phyloP scores from a whole-genome alignment of 2,797 vertebrate genomes.

The Myotis findleyi region DNA sequence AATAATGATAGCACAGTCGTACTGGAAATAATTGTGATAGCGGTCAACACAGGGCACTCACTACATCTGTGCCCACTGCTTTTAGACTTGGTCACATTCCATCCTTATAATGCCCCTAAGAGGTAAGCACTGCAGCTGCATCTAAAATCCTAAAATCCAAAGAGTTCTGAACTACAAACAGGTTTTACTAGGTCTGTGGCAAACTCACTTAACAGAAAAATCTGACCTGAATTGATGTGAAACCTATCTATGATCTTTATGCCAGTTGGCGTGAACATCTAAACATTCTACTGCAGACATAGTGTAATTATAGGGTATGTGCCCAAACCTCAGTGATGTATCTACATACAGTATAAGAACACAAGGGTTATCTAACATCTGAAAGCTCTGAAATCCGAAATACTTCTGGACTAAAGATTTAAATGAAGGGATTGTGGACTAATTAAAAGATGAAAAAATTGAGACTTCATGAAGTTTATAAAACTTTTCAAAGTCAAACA shows the following conservation, averaged over 20 bases:
- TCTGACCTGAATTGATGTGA: not conserved
- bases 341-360: not conserved
- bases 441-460: not conserved
- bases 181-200: not conserved
- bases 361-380: not conserved
- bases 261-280: not conserved
- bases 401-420: not conserved
- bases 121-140: not conserved
- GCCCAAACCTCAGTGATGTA: not conserved
- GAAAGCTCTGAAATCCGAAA: slow-evolving; percentile 38
- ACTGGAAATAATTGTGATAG: not conserved
- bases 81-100: not conserved
- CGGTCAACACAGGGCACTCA: not conserved
- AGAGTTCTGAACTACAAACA: not conserved
- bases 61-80: not conserved
- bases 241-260: not conserved
- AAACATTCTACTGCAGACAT: not conserved
- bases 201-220: not conserved
- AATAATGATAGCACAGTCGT: no score
- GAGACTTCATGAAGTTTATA: not conserved
- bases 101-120: not conserved
- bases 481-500: not conserved
- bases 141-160: not conserved
- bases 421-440: not conserved
- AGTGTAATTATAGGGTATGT: not conserved